Percentiles rank a stretch among this genome's conserved stretches.
These are phyloP conservation scores for Chrysomela aeneicollis DNA, from an alignment of 2,888 invertebrate genomes.

Conservation along the genomic window DNA sequence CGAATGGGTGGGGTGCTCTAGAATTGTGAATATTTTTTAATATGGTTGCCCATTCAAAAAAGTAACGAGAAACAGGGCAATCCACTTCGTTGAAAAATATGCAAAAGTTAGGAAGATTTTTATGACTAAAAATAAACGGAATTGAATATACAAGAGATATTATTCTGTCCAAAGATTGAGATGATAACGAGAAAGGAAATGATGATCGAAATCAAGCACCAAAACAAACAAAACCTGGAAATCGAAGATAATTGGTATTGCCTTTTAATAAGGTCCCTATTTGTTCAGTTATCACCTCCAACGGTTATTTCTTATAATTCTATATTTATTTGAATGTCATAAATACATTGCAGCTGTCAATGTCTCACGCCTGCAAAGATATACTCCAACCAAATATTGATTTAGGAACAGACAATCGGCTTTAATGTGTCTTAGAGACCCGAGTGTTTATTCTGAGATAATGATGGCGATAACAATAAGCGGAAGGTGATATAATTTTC, in stretches of 20 bases:
- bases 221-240: conserved; percentile 36
- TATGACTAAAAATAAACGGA: too few relatives aligned
- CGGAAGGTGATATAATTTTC: conserved; percentile 43
- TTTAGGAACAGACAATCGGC: conserved; percentile 51
- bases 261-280: conserved; percentile 40
- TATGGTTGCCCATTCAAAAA: too few relatives aligned
- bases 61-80: too few relatives aligned
- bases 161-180: too few relatives aligned
- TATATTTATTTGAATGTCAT: conserved; percentile 49
- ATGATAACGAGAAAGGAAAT: conserved; percentile 6
- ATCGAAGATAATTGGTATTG: conserved; percentile 40
- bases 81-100: too few relatives aligned
- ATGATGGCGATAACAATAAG: conserved; percentile 49
- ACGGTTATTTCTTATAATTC: conserved; percentile 43
- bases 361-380: conserved; percentile 50
- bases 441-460: conserved; percentile 49
- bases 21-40: too few relatives aligned
- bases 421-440: conserved; percentile 48
- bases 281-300: conserved; percentile 42
- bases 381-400: conserved; percentile 52
- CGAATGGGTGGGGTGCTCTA: too few relatives aligned
- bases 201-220: conserved; percentile 36
- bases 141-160: too few relatives aligned
- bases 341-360: conserved; percentile 51
- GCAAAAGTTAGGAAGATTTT: too few relatives aligned